Percentiles rank a stretch among this genome's conserved stretches.
Evolutionary conservation across 2,888 invertebrate species (phyloP).

Genomic region (Aphidius colemani): DNA sequence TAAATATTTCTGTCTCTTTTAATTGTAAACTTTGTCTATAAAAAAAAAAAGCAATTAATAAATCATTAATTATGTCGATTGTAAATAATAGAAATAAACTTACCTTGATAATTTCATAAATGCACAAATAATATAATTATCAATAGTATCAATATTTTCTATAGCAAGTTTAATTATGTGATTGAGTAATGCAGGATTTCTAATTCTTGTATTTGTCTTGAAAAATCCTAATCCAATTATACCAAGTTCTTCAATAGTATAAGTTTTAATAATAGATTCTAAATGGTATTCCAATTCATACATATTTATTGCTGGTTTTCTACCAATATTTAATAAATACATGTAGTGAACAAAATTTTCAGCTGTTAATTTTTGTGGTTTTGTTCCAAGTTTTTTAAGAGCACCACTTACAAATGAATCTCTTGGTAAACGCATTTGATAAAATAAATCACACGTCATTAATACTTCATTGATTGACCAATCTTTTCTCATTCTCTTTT

Average conservation of each 20-base stretch:
- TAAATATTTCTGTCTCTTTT: conserved; percentile 4
- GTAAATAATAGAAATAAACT: neutral
- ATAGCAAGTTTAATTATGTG: conserved; percentile 64
- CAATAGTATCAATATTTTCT: conserved; percentile 62
- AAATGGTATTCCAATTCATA: conserved; percentile 70
- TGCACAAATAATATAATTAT: conserved; percentile 71
- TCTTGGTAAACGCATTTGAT: conserved; percentile 64
- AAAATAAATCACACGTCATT: conserved; percentile 70
- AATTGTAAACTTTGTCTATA: conserved; percentile 37
- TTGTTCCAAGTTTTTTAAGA: conserved; percentile 65
- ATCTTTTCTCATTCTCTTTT: conserved; percentile 54
- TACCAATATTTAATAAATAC: conserved; percentile 69
- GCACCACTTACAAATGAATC: conserved; percentile 64
- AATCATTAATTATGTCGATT: conserved; percentile 3
- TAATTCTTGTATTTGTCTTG: conserved; percentile 72
- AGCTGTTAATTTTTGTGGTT: conserved; percentile 65
- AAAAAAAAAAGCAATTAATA: conserved; percentile 10
- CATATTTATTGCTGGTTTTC: conserved; percentile 65
- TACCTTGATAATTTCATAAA: conserved; percentile 65
- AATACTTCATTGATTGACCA: conserved; percentile 66
- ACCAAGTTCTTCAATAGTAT: conserved; percentile 71
- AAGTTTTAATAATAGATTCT: conserved; percentile 62
- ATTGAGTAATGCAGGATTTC: conserved; percentile 61
- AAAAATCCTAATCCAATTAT: conserved; percentile 79
- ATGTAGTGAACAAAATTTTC: conserved; percentile 70